Evolutionary conservation across 2,888 invertebrate genomes (phyloP).

Genomic region (Matsumyia berberina): DNA sequence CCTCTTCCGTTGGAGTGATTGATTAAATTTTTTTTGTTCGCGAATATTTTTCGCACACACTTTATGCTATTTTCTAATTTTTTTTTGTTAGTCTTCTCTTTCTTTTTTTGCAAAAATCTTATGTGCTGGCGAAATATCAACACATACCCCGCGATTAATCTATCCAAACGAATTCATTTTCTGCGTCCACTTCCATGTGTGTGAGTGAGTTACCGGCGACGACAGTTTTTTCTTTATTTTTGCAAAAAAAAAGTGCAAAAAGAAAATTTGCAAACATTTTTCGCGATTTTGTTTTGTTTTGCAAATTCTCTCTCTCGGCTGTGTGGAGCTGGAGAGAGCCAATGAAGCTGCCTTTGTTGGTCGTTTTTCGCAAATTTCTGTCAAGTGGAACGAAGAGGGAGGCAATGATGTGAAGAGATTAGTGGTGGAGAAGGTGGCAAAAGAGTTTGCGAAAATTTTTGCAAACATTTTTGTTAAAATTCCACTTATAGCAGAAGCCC

Average conservation of each 20-base stretch:
- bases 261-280: constrained; percentile 64
- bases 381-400: constrained; percentile 18
- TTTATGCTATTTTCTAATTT: constrained; percentile 63
- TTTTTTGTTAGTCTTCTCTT: constrained; percentile 33
- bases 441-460: constrained; percentile 63
- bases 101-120: constrained; percentile 61
- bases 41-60: constrained; percentile 75
- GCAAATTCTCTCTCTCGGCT: constrained; percentile 57
- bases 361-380: constrained; percentile 42
- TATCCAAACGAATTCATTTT: constrained; percentile 64
- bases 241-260: constrained; percentile 56
- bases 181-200: constrained; percentile 56
- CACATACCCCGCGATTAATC: constrained; percentile 65
- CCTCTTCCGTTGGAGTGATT: constrained; percentile 61
- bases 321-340: constrained; percentile 46
- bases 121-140: constrained; percentile 67
- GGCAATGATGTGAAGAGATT: constrained; percentile 56
- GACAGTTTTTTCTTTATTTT: constrained; percentile 48
- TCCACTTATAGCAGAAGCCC: not conserved
- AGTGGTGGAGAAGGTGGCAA: constrained; percentile 18
- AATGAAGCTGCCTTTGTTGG: constrained; percentile 21
- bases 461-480: constrained; percentile 5
- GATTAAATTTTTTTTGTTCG: constrained; percentile 63
- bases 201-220: constrained; percentile 72
- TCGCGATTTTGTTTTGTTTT: constrained; percentile 68